A percentile compares a stretch with the other conserved stretches of the same genome.
Evolutionary conservation across 30 jellyfish, hydroid and myxozoan genomes (phyloP).

Genomic region (Aurelia aurita complex sp. Pacific): DNA sequence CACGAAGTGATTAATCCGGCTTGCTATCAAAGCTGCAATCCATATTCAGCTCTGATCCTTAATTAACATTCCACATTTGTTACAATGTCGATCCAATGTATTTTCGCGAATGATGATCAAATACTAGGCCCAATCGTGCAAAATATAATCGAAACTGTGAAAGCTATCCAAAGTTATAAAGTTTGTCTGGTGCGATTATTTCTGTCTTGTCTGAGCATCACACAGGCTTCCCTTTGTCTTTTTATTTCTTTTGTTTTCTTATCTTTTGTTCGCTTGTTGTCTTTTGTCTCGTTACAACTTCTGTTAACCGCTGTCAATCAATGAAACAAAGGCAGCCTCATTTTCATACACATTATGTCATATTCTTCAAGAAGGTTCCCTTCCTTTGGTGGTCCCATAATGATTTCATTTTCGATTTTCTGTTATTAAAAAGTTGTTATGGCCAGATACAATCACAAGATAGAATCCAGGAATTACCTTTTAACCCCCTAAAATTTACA

Average conservation of each 20-base stretch:
- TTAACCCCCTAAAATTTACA: too few relatives aligned
- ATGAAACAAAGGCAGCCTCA: not conserved
- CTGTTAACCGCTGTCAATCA: constrained; percentile 43
- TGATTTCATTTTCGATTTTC: too few relatives aligned
- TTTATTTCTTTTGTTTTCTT: not conserved
- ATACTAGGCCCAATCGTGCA: too few relatives aligned
- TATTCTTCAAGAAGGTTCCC: too few relatives aligned
- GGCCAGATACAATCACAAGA: too few relatives aligned
- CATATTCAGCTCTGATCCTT: not conserved
- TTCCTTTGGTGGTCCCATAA: too few relatives aligned
- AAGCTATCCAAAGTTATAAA: not conserved
- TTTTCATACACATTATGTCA: too few relatives aligned
- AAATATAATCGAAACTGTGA: not conserved
- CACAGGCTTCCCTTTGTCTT: constrained; percentile 34
- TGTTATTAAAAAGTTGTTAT: too few relatives aligned
- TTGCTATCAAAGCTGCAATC: constrained; percentile 3
- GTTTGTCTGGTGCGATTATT: not conserved
- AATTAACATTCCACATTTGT: not conserved
- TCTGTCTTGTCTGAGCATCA: constrained; percentile 16
- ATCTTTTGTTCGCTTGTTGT: constrained; percentile 22
- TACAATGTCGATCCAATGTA: too few relatives aligned
- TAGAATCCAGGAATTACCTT: too few relatives aligned
- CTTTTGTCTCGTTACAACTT: constrained; percentile 23
- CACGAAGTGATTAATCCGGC: not conserved
- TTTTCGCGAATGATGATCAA: too few relatives aligned